Percentiles rank a stretch among this genome's conserved stretches.
phyloP scores from a whole-genome alignment of 1,140 invertebrate genomes.

The Tachypleus tridentatus region DNA sequence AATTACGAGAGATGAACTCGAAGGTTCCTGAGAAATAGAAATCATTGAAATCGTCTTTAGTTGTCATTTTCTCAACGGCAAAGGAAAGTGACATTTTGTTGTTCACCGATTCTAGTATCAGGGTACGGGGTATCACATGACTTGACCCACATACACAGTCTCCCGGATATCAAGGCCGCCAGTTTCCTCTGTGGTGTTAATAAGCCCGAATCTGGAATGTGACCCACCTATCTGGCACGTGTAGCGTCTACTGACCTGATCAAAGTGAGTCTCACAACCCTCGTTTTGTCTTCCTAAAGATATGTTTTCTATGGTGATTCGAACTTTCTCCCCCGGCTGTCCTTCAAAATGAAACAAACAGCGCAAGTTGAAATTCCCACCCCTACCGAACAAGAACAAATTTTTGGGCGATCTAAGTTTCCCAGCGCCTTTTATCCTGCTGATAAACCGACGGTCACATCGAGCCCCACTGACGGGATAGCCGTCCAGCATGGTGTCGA shows the following conservation, averaged over 20 bases:
- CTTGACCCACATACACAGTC: too few relatives aligned
- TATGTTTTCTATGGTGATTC: conserved; percentile 9
- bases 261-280: conserved; percentile 5
- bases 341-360: conserved; percentile 20
- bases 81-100: too few relatives aligned
- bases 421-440: conserved; percentile 11
- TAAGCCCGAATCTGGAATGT: too few relatives aligned
- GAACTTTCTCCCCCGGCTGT: conserved; percentile 13
- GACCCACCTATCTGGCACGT: conserved; percentile 2
- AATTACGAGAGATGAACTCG: conserved; percentile 48
- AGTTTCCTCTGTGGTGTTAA: too few relatives aligned
- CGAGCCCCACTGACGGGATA: conserved; percentile 16
- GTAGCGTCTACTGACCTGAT: conserved; percentile 13
- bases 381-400: conserved; percentile 19
- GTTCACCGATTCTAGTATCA: too few relatives aligned
- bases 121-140: too few relatives aligned
- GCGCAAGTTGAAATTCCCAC: conserved; percentile 14
- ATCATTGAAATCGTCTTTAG: conserved; percentile 65
- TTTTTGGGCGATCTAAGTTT: conserved; percentile 12
- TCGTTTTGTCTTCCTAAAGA: conserved; percentile 1
- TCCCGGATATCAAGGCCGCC: too few relatives aligned
- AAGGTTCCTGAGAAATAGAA: conserved; percentile 68
- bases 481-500: conserved; percentile 21
- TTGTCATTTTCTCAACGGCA: conserved; percentile 48
- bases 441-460: conserved; percentile 20